These are phyloP conservation scores for Amazona finschi DNA, from an alignment of 2,797 vertebrate genomes.

Conservation along the genomic window DNA sequence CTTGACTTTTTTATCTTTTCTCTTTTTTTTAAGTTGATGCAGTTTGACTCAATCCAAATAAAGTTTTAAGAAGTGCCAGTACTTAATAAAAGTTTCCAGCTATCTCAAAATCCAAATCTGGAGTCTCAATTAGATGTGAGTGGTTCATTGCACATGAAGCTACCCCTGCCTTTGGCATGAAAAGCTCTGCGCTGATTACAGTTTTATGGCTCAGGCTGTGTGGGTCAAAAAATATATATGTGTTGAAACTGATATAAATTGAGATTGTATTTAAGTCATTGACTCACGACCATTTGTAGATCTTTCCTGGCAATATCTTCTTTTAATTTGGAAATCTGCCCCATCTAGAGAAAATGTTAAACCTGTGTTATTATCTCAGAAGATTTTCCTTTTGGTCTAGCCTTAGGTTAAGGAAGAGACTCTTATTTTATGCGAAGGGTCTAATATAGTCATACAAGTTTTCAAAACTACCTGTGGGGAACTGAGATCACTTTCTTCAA, in stretches of 20 bases:
- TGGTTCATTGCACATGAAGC: constrained; percentile 1
- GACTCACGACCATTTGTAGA: background rate
- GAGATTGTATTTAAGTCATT: background rate
- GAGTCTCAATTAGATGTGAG: constrained; percentile 18
- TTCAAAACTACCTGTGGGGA: background rate
- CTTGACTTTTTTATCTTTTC: background rate
- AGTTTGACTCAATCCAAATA: constrained; percentile 20
- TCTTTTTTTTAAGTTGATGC: background rate
- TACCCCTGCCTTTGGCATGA: constrained; percentile 17
- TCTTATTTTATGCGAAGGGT: background rate
- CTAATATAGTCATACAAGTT: background rate
- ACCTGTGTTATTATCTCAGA: background rate
- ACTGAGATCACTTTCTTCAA: background rate
- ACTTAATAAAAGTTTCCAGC: constrained; percentile 67
- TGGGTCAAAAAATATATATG: background rate
- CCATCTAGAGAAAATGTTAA: background rate
- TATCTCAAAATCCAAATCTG: constrained; percentile 48
- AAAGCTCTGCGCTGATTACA: background rate
- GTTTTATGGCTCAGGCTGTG: background rate
- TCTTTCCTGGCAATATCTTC: constrained; percentile 9
- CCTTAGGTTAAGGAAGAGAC: background rate
- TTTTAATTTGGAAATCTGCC: background rate
- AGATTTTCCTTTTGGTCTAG: constrained; percentile 3
- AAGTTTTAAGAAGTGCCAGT: constrained; percentile 53
- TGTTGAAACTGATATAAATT: background rate